A percentile compares a stretch with the other conserved stretches of the same genome.
These are phyloP conservation scores for Calycopis cecrops DNA, from an alignment of 1,140 invertebrate genomes.

Conservation along the genomic window DNA sequence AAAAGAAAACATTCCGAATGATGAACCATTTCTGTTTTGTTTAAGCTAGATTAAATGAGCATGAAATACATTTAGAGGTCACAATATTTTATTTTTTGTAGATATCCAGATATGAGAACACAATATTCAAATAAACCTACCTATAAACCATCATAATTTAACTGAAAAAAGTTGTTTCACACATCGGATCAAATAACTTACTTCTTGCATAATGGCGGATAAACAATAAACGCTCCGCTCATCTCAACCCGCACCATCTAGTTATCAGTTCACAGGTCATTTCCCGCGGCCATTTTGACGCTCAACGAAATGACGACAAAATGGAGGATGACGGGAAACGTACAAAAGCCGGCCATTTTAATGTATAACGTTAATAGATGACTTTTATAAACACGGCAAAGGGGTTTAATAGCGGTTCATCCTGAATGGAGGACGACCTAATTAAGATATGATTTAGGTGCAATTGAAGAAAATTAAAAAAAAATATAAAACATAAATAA, in stretches of 20 bases:
- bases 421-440: background rate
- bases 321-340: constrained; percentile 18
- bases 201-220: background rate
- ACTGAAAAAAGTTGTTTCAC: background rate
- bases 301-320: constrained; percentile 29
- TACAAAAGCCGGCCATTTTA: constrained; percentile 23
- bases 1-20: no score
- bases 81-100: no score
- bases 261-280: constrained; percentile 34
- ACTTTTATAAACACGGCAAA: constrained; percentile 16
- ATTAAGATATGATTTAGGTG: constrained; percentile 4
- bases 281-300: constrained; percentile 35
- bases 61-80: no score
- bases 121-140: no score
- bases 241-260: background rate
- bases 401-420: constrained; percentile 20
- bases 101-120: no score
- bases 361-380: constrained; percentile 21
- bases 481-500: no score
- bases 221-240: constrained; percentile 15
- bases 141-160: background rate
- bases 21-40: background rate
- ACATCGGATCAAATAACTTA: background rate
- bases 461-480: no score
- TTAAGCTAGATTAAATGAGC: background rate